These are phyloP conservation scores for Danio tinwini DNA, from an alignment of 2,797 vertebrate species.

Conservation along the genomic window DNA sequence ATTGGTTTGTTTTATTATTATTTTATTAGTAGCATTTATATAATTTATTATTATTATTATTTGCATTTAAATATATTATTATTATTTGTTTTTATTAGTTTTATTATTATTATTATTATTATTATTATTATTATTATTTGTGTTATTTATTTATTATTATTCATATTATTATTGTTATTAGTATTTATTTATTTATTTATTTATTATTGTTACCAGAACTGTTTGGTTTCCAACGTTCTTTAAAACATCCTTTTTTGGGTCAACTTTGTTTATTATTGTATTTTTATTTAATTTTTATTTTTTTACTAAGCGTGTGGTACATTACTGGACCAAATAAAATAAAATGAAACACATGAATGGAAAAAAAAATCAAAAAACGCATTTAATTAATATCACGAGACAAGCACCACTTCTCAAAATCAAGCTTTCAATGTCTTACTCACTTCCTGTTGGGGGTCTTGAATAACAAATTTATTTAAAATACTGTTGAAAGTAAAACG, in stretches of 20 bases:
- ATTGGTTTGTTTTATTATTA: no score
- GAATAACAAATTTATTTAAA: neutral
- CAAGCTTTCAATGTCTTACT: neutral
- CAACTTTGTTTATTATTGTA: neutral
- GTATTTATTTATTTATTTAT: no score
- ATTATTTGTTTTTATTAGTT: no score
- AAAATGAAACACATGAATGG: no score
- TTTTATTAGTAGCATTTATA: no score
- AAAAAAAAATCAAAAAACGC: neutral
- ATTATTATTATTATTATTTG: no score
- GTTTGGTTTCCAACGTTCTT: neutral
- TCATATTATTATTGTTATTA: no score
- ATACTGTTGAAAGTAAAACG: neutral
- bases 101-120: no score
- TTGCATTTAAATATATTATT: no score
- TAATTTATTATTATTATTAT: no score
- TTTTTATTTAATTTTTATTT: neutral
- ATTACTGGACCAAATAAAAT: neutral
- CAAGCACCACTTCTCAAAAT: neutral
- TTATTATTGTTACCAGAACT: neutral
- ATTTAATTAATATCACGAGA: neutral
- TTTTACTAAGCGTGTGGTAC: neutral
- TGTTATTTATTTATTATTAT: no score
- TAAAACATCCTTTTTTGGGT: neutral
- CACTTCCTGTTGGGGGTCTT: neutral